Percentiles rank a stretch among this genome's conserved stretches.
Conservation (phyloP, 2,888 invertebrate genomes). For the Ochropleura leucogaster region DNA sequence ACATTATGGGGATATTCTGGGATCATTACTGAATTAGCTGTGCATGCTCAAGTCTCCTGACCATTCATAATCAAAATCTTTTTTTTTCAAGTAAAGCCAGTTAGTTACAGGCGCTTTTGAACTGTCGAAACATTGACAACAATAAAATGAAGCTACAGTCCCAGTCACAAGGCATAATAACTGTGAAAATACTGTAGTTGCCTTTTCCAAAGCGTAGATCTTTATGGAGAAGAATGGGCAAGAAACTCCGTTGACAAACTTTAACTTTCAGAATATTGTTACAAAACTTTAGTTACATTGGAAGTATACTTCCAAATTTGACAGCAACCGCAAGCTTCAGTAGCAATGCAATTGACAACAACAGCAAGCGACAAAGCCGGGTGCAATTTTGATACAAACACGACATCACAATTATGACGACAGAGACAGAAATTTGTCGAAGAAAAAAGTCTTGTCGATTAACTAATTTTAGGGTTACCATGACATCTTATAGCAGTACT, state of each 20-base stretch:
- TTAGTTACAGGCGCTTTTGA: too few species aligned
- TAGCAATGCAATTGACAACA: neutral
- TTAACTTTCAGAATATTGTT: too few species aligned
- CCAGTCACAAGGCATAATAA: too few species aligned
- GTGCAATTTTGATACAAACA: neutral
- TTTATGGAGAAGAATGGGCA: too few species aligned
- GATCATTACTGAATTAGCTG: neutral
- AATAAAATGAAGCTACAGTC: too few species aligned
- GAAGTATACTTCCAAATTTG: neutral
- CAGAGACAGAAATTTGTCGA: too few species aligned
- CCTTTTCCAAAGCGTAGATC: too few species aligned
- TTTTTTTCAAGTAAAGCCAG: too few species aligned
- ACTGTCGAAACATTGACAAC: too few species aligned
- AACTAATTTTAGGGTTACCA: neutral
- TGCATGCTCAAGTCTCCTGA: neutral
- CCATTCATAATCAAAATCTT: neutral
- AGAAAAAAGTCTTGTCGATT: neutral
- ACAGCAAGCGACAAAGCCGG: neutral
- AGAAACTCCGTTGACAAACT: too few species aligned
- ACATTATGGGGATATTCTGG: constrained; percentile 28
- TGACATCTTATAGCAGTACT: too few species aligned
- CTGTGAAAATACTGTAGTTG: too few species aligned
- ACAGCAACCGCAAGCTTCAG: neutral
- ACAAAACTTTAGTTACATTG: neutral
- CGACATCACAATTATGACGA: neutral